Conservation (phyloP, 2,113 vertebrate genomes). For the Panurus biarmicus region DNA sequence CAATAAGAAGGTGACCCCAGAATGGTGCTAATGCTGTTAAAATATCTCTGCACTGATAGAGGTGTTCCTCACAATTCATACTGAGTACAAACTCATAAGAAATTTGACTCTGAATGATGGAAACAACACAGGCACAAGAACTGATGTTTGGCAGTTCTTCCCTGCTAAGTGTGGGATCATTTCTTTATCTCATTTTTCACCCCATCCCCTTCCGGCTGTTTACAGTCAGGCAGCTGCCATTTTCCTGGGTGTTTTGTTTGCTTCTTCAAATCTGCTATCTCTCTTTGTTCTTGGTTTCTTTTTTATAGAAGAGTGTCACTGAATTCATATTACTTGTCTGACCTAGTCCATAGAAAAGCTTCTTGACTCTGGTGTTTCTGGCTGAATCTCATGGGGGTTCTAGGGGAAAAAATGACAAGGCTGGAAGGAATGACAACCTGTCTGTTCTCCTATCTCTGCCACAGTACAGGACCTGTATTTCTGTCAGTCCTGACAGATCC, state of each 20-base stretch:
- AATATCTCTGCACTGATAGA: background rate
- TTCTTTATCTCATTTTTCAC: background rate
- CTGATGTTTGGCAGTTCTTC: background rate
- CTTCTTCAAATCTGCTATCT: background rate
- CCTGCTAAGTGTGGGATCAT: background rate
- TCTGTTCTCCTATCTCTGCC: background rate
- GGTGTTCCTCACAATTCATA: background rate
- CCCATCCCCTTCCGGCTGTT: background rate
- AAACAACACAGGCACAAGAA: background rate
- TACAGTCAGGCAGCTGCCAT: background rate
- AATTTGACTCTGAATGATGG: background rate
- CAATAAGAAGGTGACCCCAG: background rate
- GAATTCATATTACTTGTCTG: background rate
- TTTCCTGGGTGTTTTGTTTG: background rate
- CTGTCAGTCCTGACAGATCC: background rate
- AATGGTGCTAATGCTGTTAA: background rate
- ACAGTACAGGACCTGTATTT: background rate
- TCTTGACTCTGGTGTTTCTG: background rate
- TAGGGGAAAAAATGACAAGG: background rate
- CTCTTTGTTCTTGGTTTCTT: background rate
- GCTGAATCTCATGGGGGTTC: background rate
- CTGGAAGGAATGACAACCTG: background rate
- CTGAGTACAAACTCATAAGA: background rate
- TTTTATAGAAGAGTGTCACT: background rate
- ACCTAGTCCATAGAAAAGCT: background rate